Conservation (phyloP, 2,113 vertebrate genomes). For the Crotalus viridis region DNA sequence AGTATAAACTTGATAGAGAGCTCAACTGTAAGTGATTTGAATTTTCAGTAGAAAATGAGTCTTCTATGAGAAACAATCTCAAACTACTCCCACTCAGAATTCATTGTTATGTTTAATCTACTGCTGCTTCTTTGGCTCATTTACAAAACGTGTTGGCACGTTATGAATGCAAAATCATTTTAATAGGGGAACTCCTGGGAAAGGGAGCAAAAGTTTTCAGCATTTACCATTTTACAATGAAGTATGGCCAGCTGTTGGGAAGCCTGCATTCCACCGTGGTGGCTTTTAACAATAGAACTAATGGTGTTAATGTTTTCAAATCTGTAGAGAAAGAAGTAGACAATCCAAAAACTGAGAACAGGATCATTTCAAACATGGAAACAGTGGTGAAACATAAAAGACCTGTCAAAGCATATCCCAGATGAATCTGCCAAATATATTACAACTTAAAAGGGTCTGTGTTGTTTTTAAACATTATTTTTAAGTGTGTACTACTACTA, state of each 20-base stretch:
- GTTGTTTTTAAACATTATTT: slow-evolving; percentile 6
- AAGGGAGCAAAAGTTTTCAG: slow-evolving; percentile 71
- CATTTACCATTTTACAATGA: slow-evolving; percentile 69
- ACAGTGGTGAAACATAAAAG: neutral
- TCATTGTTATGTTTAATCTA: slow-evolving; percentile 78
- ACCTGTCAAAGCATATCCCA: slow-evolving; percentile 5
- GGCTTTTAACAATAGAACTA: slow-evolving; percentile 35
- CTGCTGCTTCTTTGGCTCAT: slow-evolving; percentile 70
- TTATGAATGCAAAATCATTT: slow-evolving; percentile 79
- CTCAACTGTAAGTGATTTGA: slow-evolving; percentile 64
- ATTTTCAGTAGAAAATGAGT: slow-evolving; percentile 55
- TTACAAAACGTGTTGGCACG: slow-evolving; percentile 74
- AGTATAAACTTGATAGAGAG: slow-evolving; percentile 63
- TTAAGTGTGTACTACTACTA: neutral
- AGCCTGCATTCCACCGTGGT: slow-evolving; percentile 23
- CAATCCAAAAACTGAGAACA: slow-evolving; percentile 25
- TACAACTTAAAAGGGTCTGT: neutral
- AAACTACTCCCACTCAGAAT: slow-evolving; percentile 69
- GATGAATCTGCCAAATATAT: neutral
- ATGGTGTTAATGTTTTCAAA: slow-evolving; percentile 51
- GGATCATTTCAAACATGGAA: slow-evolving; percentile 26
- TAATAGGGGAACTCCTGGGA: slow-evolving; percentile 75
- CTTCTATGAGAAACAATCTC: slow-evolving; percentile 68
- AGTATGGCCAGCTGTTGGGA: slow-evolving; percentile 58
- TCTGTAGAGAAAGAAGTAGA: slow-evolving; percentile 50